Evolutionary conservation across 1,140 invertebrate genomes (phyloP).

Genomic region (Hylaeus anthracinus): DNA sequence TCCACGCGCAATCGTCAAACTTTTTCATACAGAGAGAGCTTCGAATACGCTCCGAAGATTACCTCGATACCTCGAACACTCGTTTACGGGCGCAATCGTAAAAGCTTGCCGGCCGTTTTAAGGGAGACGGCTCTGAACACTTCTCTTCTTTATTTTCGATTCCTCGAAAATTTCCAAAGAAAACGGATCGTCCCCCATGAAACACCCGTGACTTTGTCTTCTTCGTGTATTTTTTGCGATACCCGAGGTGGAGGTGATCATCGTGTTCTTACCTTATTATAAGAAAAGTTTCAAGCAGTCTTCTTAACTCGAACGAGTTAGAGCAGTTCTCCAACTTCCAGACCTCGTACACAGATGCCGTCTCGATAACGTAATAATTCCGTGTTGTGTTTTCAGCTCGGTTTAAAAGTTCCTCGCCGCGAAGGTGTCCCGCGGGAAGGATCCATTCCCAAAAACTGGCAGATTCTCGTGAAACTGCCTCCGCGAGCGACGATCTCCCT

Average conservation of each 20-base stretch:
- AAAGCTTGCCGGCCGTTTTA: not conserved
- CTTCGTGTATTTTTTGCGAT: too few species aligned
- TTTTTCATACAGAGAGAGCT: not conserved
- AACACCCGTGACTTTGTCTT: not conserved
- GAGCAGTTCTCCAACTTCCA: too few species aligned
- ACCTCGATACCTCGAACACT: not conserved
- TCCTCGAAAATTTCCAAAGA: not conserved
- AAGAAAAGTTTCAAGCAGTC: too few species aligned
- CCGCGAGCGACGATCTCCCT: not conserved
- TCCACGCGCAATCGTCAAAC: not conserved
- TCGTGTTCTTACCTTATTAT: too few species aligned
- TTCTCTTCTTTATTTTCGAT: too few species aligned
- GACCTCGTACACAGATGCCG: too few species aligned
- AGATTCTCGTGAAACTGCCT: not conserved
- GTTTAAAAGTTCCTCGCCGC: not conserved
- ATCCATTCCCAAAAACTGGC: not conserved
- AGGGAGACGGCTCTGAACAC: not conserved
- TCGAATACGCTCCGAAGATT: not conserved
- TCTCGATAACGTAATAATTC: not conserved
- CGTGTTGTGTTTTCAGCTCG: not conserved
- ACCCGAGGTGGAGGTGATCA: too few species aligned
- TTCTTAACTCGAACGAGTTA: too few species aligned
- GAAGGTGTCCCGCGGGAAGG: not conserved
- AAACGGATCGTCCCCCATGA: not conserved
- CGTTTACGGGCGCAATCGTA: conserved; percentile 25